Conservation (phyloP, 2,113 vertebrate species). For the Smithornis capensis region DNA sequence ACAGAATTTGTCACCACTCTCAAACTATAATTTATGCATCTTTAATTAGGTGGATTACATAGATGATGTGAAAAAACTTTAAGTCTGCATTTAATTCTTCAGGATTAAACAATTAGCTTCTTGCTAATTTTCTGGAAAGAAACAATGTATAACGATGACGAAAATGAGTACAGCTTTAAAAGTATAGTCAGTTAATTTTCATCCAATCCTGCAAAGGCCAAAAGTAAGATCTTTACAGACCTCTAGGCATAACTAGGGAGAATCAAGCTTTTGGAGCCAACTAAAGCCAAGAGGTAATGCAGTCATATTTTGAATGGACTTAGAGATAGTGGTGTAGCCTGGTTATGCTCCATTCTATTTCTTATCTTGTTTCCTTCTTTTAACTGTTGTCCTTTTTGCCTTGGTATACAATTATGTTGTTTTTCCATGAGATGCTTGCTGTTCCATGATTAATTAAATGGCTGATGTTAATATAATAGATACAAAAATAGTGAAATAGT, state of each 20-base stretch:
- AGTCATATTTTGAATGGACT: not conserved
- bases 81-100: not conserved
- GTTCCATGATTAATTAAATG: not conserved
- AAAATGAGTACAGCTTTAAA: not conserved
- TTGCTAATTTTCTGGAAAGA: not conserved
- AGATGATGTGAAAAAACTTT: not conserved
- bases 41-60: not conserved
- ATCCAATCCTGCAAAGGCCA: not conserved
- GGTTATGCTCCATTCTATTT: not conserved
- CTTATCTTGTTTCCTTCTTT: not conserved
- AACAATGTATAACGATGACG: not conserved
- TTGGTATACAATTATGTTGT: not conserved
- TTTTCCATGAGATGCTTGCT: not conserved
- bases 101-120: not conserved
- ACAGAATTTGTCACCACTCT: not conserved
- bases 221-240: not conserved
- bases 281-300: not conserved
- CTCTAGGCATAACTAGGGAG: not conserved
- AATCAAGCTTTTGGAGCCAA: not conserved
- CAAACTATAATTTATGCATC: not conserved
- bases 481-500: not conserved
- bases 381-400: not conserved
- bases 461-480: not conserved
- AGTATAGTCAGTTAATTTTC: not conserved
- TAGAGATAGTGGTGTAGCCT: not conserved